These are phyloP conservation scores for Platypus cylindrus DNA, from an alignment of 2,888 invertebrate genomes.

Conservation along the genomic window DNA sequence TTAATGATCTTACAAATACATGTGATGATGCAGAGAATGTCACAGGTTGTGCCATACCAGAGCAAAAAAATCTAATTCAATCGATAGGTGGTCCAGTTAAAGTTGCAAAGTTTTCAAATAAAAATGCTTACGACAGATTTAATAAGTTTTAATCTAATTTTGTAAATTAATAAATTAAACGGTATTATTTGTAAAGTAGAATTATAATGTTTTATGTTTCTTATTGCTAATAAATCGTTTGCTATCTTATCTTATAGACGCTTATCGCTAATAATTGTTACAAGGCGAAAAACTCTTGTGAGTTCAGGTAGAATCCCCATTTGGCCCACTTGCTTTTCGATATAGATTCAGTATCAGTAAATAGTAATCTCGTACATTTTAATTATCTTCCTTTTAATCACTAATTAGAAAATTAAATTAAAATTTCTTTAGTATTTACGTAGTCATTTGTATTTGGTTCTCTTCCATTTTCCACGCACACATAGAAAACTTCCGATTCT, in stretches of 20 bases:
- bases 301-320: too few relatives aligned
- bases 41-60: conserved; percentile 47
- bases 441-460: conserved; percentile 6
- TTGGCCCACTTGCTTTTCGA: not conserved
- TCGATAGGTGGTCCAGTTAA: conserved; percentile 9
- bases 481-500: conserved; percentile 25
- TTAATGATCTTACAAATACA: conserved; percentile 55
- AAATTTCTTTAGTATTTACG: conserved; percentile 4
- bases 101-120: conserved; percentile 11
- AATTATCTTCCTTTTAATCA: too few relatives aligned
- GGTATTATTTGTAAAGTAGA: too few relatives aligned
- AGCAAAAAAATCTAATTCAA: conserved; percentile 12
- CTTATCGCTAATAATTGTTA: too few relatives aligned
- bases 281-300: too few relatives aligned
- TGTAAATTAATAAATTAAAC: not conserved
- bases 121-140: conserved; percentile 12
- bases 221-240: too few relatives aligned
- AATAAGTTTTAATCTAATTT: conserved; percentile 8
- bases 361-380: not conserved
- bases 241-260: too few relatives aligned
- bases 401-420: too few relatives aligned
- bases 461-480: conserved; percentile 15
- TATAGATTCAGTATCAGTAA: not conserved
- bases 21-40: conserved; percentile 74
- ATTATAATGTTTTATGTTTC: too few relatives aligned